These are phyloP conservation scores for Drusus annulatus DNA, from an alignment of 1,140 invertebrate genomes.

Conservation along the genomic window DNA sequence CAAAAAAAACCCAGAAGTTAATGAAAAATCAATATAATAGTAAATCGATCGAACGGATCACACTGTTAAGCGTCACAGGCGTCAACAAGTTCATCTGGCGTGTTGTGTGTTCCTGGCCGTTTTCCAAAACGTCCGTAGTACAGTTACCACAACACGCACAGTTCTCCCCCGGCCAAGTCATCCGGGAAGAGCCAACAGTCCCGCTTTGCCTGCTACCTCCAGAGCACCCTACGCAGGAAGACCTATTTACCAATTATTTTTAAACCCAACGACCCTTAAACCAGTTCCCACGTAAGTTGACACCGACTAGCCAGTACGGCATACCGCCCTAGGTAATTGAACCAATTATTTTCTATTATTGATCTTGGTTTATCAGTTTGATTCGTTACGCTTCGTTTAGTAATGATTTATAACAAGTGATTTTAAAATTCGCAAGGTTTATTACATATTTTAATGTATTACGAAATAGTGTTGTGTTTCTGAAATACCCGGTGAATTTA, in stretches of 20 bases:
- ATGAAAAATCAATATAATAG: no score
- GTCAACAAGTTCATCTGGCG: conserved; percentile 33
- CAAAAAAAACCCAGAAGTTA: no score
- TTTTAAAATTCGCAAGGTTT: no score
- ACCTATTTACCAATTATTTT: background rate
- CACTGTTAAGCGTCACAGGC: conserved; percentile 3
- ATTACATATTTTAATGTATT: no score
- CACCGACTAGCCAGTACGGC: background rate
- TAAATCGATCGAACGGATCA: background rate
- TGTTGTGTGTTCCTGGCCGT: conserved; percentile 8
- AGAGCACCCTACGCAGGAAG: background rate
- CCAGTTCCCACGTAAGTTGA: conserved; percentile 15
- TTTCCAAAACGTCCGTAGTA: conserved; percentile 13
- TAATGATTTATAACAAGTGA: no score
- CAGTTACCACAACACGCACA: conserved; percentile 10
- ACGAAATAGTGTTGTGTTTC: no score
- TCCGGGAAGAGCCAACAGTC: conserved; percentile 1
- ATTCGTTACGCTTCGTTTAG: background rate
- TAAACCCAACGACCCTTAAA: conserved; percentile 11
- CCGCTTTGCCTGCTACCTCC: background rate
- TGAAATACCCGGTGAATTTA: no score
- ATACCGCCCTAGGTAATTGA: background rate
- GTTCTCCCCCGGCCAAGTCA: conserved; percentile 9
- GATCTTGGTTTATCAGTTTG: background rate
- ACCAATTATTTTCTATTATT: no score